Evolutionary conservation across 37 sponge, comb jelly and placozoan genomes (phyloP).

Genomic region (Ephydatia muelleri): DNA sequence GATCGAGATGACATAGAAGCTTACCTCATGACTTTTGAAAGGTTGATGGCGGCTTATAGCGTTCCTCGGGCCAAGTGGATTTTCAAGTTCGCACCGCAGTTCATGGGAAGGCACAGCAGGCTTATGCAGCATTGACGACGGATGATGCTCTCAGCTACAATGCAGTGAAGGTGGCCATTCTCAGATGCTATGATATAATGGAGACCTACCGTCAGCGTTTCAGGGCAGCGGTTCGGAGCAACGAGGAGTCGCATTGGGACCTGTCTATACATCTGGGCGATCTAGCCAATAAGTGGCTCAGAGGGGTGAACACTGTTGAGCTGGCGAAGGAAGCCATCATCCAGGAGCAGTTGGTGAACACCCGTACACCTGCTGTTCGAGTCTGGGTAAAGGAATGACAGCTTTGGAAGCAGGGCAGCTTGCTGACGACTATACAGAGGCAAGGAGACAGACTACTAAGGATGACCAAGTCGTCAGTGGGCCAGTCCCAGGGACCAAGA

Average conservation of each 20-base stretch:
- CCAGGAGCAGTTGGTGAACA: constrained; percentile 3
- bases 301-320: background rate
- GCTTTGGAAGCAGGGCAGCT: background rate
- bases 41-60: too few species aligned
- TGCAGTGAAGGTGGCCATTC: constrained; percentile 20
- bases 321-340: background rate
- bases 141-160: constrained; percentile 25
- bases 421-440: background rate
- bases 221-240: constrained; percentile 10
- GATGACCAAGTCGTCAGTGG: background rate
- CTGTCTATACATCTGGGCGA: background rate
- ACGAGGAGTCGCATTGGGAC: too few species aligned
- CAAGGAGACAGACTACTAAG: background rate
- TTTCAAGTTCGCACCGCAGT: too few species aligned
- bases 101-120: constrained; percentile 43
- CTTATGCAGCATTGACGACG: constrained; percentile 38
- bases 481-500: too few species aligned
- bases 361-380: background rate
- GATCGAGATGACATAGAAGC: too few species aligned
- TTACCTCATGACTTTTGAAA: too few species aligned
- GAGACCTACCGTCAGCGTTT: constrained; percentile 25
- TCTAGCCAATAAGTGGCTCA: background rate
- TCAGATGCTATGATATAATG: constrained; percentile 30
- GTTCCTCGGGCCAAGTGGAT: too few species aligned
- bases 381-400: background rate